Percentiles rank a stretch among this genome's conserved stretches.
Evolutionary conservation across 2,113 vertebrate species (phyloP).

Genomic region (Symphodus melops): DNA sequence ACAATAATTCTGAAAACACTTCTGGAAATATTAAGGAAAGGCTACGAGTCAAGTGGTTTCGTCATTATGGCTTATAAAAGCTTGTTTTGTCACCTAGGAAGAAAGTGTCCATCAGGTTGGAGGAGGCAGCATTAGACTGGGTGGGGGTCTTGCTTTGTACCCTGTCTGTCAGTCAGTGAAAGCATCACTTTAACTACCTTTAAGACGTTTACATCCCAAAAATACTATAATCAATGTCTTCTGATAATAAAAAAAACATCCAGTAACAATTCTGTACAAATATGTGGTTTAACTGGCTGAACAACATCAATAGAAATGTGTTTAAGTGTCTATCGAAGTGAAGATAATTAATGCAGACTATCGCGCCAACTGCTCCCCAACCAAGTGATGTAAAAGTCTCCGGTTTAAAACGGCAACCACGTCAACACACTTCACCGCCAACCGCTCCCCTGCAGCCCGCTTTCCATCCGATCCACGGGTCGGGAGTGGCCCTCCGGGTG

Average conservation of each 20-base stretch:
- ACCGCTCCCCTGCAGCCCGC: constrained; percentile 33
- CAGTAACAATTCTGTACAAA: background rate
- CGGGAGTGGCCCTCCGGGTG: constrained; percentile 53
- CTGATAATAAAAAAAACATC: background rate
- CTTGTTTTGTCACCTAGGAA: background rate
- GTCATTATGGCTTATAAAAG: constrained; percentile 24
- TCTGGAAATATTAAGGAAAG: background rate
- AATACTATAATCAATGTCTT: constrained; percentile 18
- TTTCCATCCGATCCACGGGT: constrained; percentile 52
- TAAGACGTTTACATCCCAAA: constrained; percentile 21
- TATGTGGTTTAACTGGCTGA: background rate
- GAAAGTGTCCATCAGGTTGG: constrained; percentile 13
- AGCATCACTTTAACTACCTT: constrained; percentile 44
- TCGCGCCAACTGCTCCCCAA: constrained; percentile 67
- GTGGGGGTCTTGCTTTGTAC: constrained; percentile 26
- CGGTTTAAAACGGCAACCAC: constrained; percentile 27
- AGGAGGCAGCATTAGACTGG: background rate
- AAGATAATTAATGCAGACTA: constrained; percentile 41
- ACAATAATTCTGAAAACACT: background rate
- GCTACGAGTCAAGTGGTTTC: background rate
- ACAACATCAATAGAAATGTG: background rate
- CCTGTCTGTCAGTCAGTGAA: constrained; percentile 46
- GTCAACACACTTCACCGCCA: constrained; percentile 47
- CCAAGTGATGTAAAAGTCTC: constrained; percentile 77
- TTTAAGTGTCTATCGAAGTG: constrained; percentile 27